phyloP scores from a whole-genome alignment of 2,113 vertebrate genomes.

The Leptodactylus fuscus region DNA sequence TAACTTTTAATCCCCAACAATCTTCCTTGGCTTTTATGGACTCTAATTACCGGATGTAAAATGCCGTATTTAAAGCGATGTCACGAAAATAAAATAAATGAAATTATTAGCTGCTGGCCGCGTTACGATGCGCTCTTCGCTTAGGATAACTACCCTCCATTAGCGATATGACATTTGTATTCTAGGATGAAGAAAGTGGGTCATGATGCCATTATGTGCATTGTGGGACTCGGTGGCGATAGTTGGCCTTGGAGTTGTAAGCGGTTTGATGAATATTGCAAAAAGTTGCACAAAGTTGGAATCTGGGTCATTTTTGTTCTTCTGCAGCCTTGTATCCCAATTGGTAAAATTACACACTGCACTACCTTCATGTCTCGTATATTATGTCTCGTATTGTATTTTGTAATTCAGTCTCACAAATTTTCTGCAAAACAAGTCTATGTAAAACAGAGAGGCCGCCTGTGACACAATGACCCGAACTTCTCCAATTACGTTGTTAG shows the following conservation, averaged over 20 bases:
- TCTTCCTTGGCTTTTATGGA: background rate
- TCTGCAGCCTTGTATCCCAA: background rate
- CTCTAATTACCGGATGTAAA: conserved; percentile 4
- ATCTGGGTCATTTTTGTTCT: too few relatives aligned
- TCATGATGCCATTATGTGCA: background rate
- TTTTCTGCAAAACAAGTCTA: background rate
- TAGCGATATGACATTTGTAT: background rate
- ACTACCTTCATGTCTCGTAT: too few relatives aligned
- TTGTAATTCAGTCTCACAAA: too few relatives aligned
- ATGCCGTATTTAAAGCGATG: background rate
- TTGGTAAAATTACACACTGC: too few relatives aligned
- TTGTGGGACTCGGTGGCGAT: background rate
- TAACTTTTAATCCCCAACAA: conserved; percentile 23
- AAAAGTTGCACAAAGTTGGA: too few relatives aligned
- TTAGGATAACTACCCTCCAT: background rate
- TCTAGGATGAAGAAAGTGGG: background rate
- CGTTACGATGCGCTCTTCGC: background rate
- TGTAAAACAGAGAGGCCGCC: background rate
- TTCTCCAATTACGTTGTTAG: too few relatives aligned
- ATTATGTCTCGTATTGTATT: too few relatives aligned
- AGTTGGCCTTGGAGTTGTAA: too few relatives aligned
- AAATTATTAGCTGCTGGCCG: background rate
- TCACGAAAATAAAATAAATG: conserved; percentile 11
- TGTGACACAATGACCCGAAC: too few relatives aligned
- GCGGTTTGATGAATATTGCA: too few relatives aligned